Conservation (phyloP, 2,113 vertebrate species). For the Ciconia maguari region DNA sequence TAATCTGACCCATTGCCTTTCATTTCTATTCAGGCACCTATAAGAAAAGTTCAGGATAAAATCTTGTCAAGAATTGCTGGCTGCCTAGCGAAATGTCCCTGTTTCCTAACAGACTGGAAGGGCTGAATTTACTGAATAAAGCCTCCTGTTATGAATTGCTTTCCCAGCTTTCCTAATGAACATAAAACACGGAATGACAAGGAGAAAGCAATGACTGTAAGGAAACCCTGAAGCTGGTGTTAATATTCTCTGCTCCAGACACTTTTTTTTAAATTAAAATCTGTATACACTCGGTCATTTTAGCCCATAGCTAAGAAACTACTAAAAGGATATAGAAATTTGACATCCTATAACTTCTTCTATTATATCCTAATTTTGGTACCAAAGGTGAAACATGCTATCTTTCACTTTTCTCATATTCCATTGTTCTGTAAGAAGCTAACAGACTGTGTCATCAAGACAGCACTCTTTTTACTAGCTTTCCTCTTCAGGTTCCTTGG, state of each 20-base stretch:
- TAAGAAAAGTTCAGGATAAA: neutral
- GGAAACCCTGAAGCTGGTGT: neutral
- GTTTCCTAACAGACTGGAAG: neutral
- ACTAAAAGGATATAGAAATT: neutral
- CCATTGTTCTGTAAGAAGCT: neutral
- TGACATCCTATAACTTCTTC: neutral
- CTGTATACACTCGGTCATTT: neutral
- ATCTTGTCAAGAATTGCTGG: neutral
- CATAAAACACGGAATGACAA: neutral
- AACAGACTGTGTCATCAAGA: neutral
- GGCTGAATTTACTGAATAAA: neutral
- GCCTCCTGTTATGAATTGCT: neutral
- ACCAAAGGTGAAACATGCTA: neutral
- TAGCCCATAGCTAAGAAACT: neutral
- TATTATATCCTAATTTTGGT: neutral
- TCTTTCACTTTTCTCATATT: neutral
- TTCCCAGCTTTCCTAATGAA: neutral
- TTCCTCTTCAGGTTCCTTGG: neutral
- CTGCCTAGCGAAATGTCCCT: neutral
- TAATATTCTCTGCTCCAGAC: neutral
- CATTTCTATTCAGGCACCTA: neutral
- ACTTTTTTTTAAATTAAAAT: neutral
- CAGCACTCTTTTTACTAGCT: neutral
- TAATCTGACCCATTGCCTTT: neutral
- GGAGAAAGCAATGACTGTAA: neutral